Evolutionary conservation across 2,888 invertebrate genomes (phyloP), one percentile per base, ranked within the genome.

Genomic region (Capitulum mitella): DNA sequence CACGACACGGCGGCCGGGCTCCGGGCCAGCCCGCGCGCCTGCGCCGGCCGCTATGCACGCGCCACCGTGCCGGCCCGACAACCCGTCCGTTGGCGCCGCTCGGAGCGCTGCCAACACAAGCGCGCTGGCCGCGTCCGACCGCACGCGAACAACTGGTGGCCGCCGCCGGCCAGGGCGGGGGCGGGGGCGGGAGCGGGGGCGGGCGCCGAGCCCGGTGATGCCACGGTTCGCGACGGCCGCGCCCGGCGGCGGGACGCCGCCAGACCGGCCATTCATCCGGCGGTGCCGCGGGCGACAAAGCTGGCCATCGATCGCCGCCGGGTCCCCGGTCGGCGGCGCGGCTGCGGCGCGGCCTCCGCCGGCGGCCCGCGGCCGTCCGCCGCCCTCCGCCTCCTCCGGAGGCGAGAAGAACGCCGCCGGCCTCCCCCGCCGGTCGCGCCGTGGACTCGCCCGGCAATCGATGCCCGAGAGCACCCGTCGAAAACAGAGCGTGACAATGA

Each of bases 401-500:
- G 16, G 5, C 51, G 22, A 51, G 51, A 48, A 19, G 48, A 51
- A 26, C 22, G 43, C 43, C 5, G 43, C 43, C 51, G 51, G 14
- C 58, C 58, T 61, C 58, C 58, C 58, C 58, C 58, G 16, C 58
- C 29, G 58, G n/a, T n/a, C 58, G 29, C 58, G 14, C 29, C 12
- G 58, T 61, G 58, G 29, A 29, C 29, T 29, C 58, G 58, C 58
- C 29, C 12, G 26, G 58, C 58, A 61, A 61, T 61, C 58, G 58
- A 61, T 61, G 58, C 10, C 12, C 1, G 29, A 29, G 58, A 29
- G 51, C 58, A 16, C 29, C 26, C 58, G 58, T 29, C 29, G 16
- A 61, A 61, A 61, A 61, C 58, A 61, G 29, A 5, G 29, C 58
- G 29, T 61, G 58, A 29, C 58, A 61, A 61, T 61, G 58, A 61